These are phyloP conservation scores for Drosophila persimilis DNA, from an alignment of 1,140 invertebrate genomes.

Conservation along the genomic window DNA sequence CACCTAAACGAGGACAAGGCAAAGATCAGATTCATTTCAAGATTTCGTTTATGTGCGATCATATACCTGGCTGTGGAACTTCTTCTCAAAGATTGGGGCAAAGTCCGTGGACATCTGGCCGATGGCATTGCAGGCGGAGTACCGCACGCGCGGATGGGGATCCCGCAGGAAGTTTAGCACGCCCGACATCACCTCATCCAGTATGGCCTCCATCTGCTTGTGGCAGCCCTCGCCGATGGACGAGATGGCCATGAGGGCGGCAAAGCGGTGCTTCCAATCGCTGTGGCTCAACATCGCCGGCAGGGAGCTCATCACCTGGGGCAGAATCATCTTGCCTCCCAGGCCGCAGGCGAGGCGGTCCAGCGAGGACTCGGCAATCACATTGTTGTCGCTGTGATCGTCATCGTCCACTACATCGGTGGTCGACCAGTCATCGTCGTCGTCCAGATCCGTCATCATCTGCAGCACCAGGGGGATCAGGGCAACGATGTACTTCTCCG, in stretches of 20 bases:
- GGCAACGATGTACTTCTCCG: slow-evolving; percentile 90
- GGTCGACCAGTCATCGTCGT: slow-evolving; percentile 88
- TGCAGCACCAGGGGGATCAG: slow-evolving; percentile 93
- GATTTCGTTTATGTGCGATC: no score
- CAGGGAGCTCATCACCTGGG: slow-evolving; percentile 93
- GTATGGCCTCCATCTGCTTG: slow-evolving; percentile 97
- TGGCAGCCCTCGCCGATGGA: slow-evolving; percentile 99
- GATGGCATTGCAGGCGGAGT: slow-evolving; percentile 99
- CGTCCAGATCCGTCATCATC: slow-evolving; percentile 98
- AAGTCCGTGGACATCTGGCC: slow-evolving; percentile 99
- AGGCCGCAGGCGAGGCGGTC: slow-evolving; percentile 98
- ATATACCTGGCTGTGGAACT: slow-evolving; percentile 93
- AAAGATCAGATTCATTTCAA: not conserved
- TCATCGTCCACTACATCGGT: slow-evolving; percentile 92
- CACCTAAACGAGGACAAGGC: slow-evolving; percentile 83
- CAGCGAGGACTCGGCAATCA: slow-evolving; percentile 97
- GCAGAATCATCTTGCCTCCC: slow-evolving; percentile 97
- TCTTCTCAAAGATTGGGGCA: slow-evolving; percentile 97
- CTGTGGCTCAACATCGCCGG: slow-evolving; percentile 93
- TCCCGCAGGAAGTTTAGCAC: slow-evolving; percentile 95
- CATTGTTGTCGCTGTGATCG: slow-evolving; percentile 94
- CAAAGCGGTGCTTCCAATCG: slow-evolving; percentile 95
- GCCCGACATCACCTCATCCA: slow-evolving; percentile 95
- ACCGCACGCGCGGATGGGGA: slow-evolving; percentile 85
- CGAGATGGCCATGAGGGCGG: slow-evolving; percentile 98